Percentiles rank a stretch among this genome's conserved stretches.
These are phyloP conservation scores for Epicampocera succincta DNA, from an alignment of 2,888 invertebrate genomes.

Conservation along the genomic window DNA sequence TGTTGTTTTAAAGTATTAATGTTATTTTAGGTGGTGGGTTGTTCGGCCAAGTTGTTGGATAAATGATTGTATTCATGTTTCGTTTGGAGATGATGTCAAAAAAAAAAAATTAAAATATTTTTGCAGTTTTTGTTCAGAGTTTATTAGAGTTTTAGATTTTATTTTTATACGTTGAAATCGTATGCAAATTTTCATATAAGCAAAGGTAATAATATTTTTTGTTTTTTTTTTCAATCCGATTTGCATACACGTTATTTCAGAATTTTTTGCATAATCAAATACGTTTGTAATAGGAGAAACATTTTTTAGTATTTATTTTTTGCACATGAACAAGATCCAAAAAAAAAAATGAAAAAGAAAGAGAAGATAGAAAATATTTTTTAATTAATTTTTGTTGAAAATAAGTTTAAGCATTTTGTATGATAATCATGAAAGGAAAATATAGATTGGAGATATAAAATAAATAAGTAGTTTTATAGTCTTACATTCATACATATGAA, in stretches of 20 bases:
- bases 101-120: conserved; percentile 16
- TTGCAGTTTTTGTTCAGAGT: conserved; percentile 1
- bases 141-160: conserved; percentile 23
- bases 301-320: conserved; percentile 20
- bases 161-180: conserved; percentile 43
- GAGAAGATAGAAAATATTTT: conserved; percentile 56
- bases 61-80: conserved; percentile 56
- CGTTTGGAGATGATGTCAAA: conserved; percentile 45
- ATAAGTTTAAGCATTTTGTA: conserved; percentile 49
- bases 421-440: conserved; percentile 52
- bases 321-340: conserved; percentile 21
- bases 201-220: conserved; percentile 12
- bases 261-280: conserved; percentile 32
- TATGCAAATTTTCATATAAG: conserved; percentile 15
- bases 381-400: conserved; percentile 59
- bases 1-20: conserved; percentile 31
- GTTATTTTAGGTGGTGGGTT: conserved; percentile 49
- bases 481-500: conserved; percentile 26
- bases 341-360: conserved; percentile 49
- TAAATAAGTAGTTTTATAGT: conserved; percentile 21
- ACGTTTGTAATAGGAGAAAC: conserved; percentile 38
- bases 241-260: conserved; percentile 15
- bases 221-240: conserved; percentile 44
- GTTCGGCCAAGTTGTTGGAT: conserved; percentile 42
- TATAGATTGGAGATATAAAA: conserved; percentile 44